These are phyloP conservation scores for Orthonevra nobilis DNA, from an alignment of 2,888 invertebrate species.

Conservation along the genomic window DNA sequence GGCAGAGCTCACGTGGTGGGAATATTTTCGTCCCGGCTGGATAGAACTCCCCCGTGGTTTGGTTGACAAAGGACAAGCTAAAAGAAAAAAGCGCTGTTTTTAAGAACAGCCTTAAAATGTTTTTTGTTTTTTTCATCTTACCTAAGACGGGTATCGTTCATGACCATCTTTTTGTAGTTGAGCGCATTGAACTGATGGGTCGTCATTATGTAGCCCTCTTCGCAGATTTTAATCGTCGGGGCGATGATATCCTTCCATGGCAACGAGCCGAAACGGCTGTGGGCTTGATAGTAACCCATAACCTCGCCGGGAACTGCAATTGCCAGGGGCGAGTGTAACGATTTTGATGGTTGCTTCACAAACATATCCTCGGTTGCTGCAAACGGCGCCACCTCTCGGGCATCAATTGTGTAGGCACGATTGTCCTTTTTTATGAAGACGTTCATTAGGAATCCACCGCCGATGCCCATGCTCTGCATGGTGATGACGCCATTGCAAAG, in stretches of 20 bases:
- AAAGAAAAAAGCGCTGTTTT: no score
- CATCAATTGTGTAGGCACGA: constrained; percentile 85
- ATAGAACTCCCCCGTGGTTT: constrained; percentile 81
- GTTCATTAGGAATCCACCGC: constrained; percentile 91
- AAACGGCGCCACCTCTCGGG: constrained; percentile 88
- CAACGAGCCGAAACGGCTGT: constrained; percentile 87
- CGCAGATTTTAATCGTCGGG: constrained; percentile 85
- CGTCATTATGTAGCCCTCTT: constrained; percentile 84
- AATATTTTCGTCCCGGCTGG: constrained; percentile 83
- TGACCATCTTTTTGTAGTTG: constrained; percentile 73
- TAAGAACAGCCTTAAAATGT: no score
- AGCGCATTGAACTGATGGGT: constrained; percentile 82
- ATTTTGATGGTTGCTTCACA: constrained; percentile 59
- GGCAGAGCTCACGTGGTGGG: constrained; percentile 85
- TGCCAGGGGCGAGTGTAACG: constrained; percentile 83
- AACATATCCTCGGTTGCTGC: constrained; percentile 81
- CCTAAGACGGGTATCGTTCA: constrained; percentile 79
- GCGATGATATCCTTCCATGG: constrained; percentile 87
- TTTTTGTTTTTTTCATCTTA: constrained; percentile 76
- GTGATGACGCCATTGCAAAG: constrained; percentile 91
- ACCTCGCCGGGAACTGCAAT: constrained; percentile 93
- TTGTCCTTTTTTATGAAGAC: constrained; percentile 84
- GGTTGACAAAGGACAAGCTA: constrained; percentile 83
- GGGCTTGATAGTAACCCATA: constrained; percentile 88
- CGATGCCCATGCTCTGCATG: constrained; percentile 89